These are phyloP conservation scores for Leptobrachium leishanense DNA, from an alignment of 2,113 vertebrate genomes.

Conservation along the genomic window DNA sequence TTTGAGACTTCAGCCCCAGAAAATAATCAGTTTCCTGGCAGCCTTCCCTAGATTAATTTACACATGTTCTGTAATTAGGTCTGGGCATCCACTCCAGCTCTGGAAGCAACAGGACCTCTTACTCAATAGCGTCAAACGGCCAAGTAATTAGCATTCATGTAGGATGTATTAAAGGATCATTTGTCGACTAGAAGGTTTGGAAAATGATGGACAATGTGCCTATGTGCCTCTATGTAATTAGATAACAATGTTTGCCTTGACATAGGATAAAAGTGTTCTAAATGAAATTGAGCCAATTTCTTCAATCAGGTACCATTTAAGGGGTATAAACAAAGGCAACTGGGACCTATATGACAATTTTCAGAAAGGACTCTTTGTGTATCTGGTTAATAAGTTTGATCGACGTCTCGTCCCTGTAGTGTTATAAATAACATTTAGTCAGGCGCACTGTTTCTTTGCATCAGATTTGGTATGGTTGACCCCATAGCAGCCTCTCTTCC, in stretches of 20 bases:
- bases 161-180: constrained; percentile 25
- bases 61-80: constrained; percentile 40
- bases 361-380: not conserved
- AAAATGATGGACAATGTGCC: constrained; percentile 5
- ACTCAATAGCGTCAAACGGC: constrained; percentile 23
- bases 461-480: too few relatives aligned
- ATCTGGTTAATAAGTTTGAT: not conserved
- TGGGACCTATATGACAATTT: not conserved
- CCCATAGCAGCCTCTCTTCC: too few relatives aligned
- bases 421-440: not conserved
- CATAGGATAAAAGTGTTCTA: not conserved
- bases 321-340: not conserved
- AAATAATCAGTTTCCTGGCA: constrained; percentile 46
- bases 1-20: constrained; percentile 35
- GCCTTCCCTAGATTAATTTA: constrained; percentile 36
- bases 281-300: constrained; percentile 27
- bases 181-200: constrained; percentile 15
- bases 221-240: constrained; percentile 30
- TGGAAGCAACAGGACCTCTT: constrained; percentile 27
- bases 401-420: not conserved
- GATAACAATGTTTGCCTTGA: constrained; percentile 37
- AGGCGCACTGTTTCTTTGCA: too few relatives aligned
- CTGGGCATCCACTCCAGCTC: constrained; percentile 17
- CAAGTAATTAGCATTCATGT: constrained; percentile 32
- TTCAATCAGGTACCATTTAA: constrained; percentile 8